These are phyloP conservation scores for Philopedon plagiatum DNA, from an alignment of 2,888 invertebrate genomes.

Conservation along the genomic window DNA sequence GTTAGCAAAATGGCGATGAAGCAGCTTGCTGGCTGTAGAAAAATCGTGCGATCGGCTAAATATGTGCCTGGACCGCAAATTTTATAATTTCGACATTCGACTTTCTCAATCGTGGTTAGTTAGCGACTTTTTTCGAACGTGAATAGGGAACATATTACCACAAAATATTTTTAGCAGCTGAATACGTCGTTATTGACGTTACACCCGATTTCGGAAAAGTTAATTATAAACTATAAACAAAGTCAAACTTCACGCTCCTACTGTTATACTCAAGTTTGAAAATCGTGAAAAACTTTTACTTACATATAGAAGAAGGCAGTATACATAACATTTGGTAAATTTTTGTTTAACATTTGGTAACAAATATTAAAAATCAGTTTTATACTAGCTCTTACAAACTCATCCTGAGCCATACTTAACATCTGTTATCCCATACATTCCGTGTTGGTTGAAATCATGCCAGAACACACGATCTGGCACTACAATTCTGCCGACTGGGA, in stretches of 20 bases:
- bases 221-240: conserved; percentile 44
- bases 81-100: conserved; percentile 51
- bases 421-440: too few relatives aligned
- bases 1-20: conserved; percentile 48
- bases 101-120: conserved; percentile 52
- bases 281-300: background rate
- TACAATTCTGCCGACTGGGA: too few relatives aligned
- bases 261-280: background rate
- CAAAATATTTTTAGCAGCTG: conserved; percentile 38
- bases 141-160: conserved; percentile 47
- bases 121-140: conserved; percentile 48
- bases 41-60: conserved; percentile 50
- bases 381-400: too few relatives aligned
- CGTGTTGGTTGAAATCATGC: too few relatives aligned
- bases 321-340: too few relatives aligned
- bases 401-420: too few relatives aligned
- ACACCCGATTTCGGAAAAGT: conserved; percentile 38
- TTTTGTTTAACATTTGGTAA: too few relatives aligned
- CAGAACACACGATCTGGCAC: too few relatives aligned
- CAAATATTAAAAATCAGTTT: too few relatives aligned
- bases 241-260: conserved; percentile 6
- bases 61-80: conserved; percentile 52
- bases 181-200: conserved; percentile 48
- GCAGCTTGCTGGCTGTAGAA: conserved; percentile 38
- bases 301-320: too few relatives aligned